Conservation (phyloP, 1,140 invertebrate species). For the Berghia stephanieae region DNA sequence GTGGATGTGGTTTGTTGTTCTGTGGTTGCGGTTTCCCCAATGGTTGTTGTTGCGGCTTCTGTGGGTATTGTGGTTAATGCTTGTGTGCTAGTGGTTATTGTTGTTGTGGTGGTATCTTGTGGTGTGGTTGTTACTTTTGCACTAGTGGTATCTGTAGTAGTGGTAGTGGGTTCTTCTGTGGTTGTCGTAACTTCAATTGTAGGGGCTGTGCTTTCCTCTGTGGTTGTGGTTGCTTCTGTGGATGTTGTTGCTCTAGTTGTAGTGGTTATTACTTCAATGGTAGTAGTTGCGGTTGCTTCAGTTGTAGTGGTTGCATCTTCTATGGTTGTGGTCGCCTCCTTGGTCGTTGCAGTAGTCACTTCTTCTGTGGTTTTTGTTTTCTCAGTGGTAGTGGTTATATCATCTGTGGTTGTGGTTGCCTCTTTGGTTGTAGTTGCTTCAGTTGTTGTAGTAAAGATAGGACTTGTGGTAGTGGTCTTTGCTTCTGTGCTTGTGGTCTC, state of each 20-base stretch:
- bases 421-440: background rate
- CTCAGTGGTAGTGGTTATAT: background rate
- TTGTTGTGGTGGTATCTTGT: background rate
- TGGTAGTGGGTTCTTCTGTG: constrained; percentile 1
- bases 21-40: background rate
- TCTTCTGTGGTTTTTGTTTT: constrained; percentile 2
- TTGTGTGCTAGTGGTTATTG: background rate
- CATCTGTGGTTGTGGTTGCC: background rate
- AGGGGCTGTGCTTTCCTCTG: background rate
- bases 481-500: background rate
- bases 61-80: background rate
- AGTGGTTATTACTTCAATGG: background rate
- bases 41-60: background rate
- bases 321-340: background rate
- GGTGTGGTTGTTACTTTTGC: constrained; percentile 1
- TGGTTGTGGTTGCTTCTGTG: background rate
- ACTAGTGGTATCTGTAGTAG: background rate
- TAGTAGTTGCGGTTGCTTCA: constrained; percentile 1
- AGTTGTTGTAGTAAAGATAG: no score
- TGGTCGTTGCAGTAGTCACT: background rate
- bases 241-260: background rate
- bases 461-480: background rate
- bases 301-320: background rate
- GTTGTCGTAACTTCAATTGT: background rate
- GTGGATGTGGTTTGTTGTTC: no score